Percentiles rank a stretch among this genome's conserved stretches.
Evolutionary conservation across 2,113 vertebrate genomes (phyloP).

Genomic region (Monopterus albus): DNA sequence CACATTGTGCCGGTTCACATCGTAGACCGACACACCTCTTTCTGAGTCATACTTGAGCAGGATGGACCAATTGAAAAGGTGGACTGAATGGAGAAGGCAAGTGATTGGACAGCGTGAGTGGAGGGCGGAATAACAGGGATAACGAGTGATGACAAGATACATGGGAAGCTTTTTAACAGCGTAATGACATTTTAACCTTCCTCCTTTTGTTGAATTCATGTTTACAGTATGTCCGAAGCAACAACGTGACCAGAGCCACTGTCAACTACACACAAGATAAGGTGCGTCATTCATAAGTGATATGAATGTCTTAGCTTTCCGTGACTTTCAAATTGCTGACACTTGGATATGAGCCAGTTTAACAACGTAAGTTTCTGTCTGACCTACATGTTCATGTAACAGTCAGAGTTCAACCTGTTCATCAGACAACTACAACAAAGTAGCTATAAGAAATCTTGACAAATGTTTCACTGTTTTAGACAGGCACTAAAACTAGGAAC

Average conservation of each 20-base stretch:
- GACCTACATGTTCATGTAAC: background rate
- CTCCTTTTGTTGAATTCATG: conserved; percentile 1
- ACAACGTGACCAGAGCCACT: background rate
- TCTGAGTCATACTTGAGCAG: conserved; percentile 89
- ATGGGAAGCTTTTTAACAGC: conserved; percentile 60
- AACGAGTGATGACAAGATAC: conserved; percentile 59
- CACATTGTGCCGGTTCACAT: conserved; percentile 73
- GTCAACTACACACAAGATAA: background rate
- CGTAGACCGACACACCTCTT: conserved; percentile 85
- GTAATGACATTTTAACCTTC: conserved; percentile 26
- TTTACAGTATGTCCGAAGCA: background rate
- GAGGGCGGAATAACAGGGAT: conserved; percentile 65
- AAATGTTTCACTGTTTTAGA: background rate
- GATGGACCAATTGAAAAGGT: conserved; percentile 82
- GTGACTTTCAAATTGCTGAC: background rate
- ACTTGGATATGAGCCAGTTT: too few species aligned
- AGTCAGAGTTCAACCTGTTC: background rate
- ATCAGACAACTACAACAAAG: background rate
- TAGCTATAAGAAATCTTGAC: background rate
- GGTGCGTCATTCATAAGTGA: too few species aligned
- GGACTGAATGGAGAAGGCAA: conserved; percentile 76
- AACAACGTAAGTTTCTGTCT: too few species aligned
- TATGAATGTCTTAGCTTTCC: background rate
- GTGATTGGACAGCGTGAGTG: conserved; percentile 75
- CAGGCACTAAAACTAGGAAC: background rate